These are phyloP conservation scores for Ochlodes sylvanus DNA, from an alignment of 2,888 invertebrate species.

Conservation along the genomic window DNA sequence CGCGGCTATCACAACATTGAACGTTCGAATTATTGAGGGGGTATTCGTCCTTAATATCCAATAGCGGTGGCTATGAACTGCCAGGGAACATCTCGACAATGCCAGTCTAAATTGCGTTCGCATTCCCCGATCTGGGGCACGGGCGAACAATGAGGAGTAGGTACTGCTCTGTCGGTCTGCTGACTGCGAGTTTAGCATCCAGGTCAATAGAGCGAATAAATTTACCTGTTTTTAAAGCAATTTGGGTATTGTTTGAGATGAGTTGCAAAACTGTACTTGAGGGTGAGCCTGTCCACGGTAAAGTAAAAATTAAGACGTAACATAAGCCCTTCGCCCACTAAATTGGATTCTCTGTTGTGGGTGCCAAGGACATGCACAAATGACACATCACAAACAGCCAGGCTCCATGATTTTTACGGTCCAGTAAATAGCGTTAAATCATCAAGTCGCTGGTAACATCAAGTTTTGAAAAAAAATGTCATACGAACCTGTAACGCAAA, in stretches of 20 bases:
- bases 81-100: conserved; percentile 71
- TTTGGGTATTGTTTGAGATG: conserved; percentile 38
- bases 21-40: conserved; percentile 39
- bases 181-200: conserved; percentile 69
- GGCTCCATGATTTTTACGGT: no score
- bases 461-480: no score
- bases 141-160: conserved; percentile 73
- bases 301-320: no score
- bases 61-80: conserved; percentile 44
- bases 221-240: conserved; percentile 60
- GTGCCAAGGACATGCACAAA: no score
- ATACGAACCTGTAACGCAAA: conserved; percentile 89
- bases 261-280: not conserved
- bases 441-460: no score
- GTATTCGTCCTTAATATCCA: conserved; percentile 42
- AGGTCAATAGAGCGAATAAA: conserved; percentile 72
- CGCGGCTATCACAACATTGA: conserved; percentile 18
- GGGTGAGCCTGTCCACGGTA: not conserved
- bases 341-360: no score
- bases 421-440: not conserved
- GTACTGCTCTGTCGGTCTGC: conserved; percentile 67
- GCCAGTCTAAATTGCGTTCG: conserved; percentile 76
- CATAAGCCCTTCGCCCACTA: no score
- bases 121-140: conserved; percentile 78
- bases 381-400: no score